Percentiles rank a stretch among this genome's conserved stretches.
Evolutionary conservation across 2,113 vertebrate species (phyloP).

Genomic region (Melanocharis versteri): DNA sequence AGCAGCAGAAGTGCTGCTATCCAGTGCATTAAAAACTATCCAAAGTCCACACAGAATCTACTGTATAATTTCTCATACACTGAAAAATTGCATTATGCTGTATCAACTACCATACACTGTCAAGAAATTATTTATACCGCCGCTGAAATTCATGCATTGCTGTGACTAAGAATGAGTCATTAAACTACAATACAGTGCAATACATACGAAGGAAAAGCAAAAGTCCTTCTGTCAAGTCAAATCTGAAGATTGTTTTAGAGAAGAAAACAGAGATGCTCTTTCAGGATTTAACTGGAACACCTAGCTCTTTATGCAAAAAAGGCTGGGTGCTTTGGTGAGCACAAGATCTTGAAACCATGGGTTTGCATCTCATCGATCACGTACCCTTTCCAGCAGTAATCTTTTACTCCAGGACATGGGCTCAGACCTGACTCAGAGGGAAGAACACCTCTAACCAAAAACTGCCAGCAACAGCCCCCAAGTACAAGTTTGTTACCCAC

Average conservation of each 20-base stretch:
- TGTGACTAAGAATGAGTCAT: neutral
- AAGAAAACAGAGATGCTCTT: neutral
- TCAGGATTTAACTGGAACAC: neutral
- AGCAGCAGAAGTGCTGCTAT: neutral
- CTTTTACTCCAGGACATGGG: neutral
- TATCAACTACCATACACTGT: neutral
- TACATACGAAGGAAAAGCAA: neutral
- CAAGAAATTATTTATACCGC: neutral
- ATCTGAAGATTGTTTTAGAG: neutral
- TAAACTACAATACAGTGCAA: neutral
- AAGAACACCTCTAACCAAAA: neutral
- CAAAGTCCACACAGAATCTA: neutral
- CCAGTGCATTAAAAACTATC: neutral
- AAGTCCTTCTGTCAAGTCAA: neutral
- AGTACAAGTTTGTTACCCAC: neutral
- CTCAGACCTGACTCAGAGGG: neutral
- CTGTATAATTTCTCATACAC: neutral
- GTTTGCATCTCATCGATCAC: neutral
- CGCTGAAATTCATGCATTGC: neutral
- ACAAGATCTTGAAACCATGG: neutral
- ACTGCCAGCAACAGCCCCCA: neutral
- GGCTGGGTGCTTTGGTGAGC: fast-evolving
- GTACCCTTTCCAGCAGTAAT: neutral
- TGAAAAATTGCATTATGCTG: neutral
- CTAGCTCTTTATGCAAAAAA: neutral